A percentile compares a stretch with the other conserved stretches of the same genome.
phyloP scores from a whole-genome alignment of 92 coral and sea anemone genomes.

The Parazoanthus darwini region DNA sequence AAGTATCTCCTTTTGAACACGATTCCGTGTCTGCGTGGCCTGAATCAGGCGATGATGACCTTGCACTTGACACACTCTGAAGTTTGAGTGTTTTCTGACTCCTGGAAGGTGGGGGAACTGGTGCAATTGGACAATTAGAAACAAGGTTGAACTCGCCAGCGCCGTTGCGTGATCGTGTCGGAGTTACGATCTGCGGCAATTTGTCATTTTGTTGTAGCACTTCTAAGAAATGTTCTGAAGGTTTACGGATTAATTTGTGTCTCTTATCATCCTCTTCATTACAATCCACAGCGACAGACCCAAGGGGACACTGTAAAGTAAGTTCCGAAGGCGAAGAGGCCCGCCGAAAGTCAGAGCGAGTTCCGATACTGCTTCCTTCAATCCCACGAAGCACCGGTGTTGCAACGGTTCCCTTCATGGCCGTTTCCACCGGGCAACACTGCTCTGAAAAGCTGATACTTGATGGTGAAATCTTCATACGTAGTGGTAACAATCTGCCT shows the following conservation, averaged over 20 bases:
- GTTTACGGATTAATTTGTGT: slow-evolving; percentile 16
- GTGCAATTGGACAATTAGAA: background rate
- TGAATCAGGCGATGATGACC: slow-evolving; percentile 26
- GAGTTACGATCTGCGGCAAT: slow-evolving; percentile 19
- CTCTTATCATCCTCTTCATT: background rate
- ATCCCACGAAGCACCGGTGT: slow-evolving; percentile 5
- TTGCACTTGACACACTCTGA: slow-evolving; percentile 34
- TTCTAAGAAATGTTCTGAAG: slow-evolving; percentile 40
- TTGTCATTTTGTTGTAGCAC: slow-evolving; percentile 23
- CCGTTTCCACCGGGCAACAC: slow-evolving; percentile 6
- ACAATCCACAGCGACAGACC: background rate
- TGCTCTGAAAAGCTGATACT: slow-evolving; percentile 27
- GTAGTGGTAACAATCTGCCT: slow-evolving; percentile 35
- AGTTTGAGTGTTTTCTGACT: background rate
- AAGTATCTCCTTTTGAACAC: background rate
- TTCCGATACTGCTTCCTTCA: background rate
- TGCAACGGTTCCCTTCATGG: background rate
- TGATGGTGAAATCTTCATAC: slow-evolving; percentile 38
- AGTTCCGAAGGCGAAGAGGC: slow-evolving; percentile 7
- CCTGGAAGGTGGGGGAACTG: background rate
- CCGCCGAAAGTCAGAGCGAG: background rate
- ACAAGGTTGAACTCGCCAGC: slow-evolving; percentile 10
- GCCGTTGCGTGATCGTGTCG: slow-evolving; percentile 11
- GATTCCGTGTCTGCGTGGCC: slow-evolving; percentile 9
- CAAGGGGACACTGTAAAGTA: slow-evolving; percentile 2